phyloP scores from a whole-genome alignment of 2,888 invertebrate species.

The Diadromus collaris region DNA sequence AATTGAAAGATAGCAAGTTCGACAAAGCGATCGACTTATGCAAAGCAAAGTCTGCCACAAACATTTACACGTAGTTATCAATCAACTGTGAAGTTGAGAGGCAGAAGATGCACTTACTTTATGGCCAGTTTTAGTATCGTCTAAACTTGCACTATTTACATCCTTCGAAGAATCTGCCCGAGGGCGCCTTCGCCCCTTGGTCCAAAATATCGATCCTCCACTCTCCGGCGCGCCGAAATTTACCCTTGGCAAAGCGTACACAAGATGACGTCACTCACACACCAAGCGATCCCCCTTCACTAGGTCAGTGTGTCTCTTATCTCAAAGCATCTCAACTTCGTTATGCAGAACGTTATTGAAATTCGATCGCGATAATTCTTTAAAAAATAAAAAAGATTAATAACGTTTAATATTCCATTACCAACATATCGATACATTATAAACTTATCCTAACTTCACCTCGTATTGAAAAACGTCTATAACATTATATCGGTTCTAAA shows the following conservation, averaged over 20 bases:
- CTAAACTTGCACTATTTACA: constrained; percentile 32
- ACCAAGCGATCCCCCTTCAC: constrained; percentile 70
- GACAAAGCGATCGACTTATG: constrained; percentile 31
- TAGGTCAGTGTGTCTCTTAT: constrained; percentile 76
- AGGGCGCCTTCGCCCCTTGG: constrained; percentile 65
- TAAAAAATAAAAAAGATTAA: background rate
- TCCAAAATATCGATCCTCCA: constrained; percentile 76
- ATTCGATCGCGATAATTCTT: background rate
- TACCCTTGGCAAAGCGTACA: constrained; percentile 62
- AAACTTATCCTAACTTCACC: background rate
- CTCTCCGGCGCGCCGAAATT: constrained; percentile 63
- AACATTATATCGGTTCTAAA: background rate
- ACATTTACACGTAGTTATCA: constrained; percentile 9
- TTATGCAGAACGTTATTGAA: constrained; percentile 15
- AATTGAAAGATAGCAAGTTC: constrained; percentile 39
- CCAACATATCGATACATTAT: background rate
- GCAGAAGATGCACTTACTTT: background rate
- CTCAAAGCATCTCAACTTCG: constrained; percentile 7
- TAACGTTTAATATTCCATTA: background rate
- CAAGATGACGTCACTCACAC: constrained; percentile 73
- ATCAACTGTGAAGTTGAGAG: background rate
- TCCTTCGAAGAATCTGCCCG: constrained; percentile 28
- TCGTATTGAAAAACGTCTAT: background rate
- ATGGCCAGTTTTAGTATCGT: constrained; percentile 31
- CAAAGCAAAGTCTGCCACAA: constrained; percentile 15